Evolutionary conservation across 2,113 vertebrate genomes (phyloP).

Genomic region (Macaca nemestrina): DNA sequence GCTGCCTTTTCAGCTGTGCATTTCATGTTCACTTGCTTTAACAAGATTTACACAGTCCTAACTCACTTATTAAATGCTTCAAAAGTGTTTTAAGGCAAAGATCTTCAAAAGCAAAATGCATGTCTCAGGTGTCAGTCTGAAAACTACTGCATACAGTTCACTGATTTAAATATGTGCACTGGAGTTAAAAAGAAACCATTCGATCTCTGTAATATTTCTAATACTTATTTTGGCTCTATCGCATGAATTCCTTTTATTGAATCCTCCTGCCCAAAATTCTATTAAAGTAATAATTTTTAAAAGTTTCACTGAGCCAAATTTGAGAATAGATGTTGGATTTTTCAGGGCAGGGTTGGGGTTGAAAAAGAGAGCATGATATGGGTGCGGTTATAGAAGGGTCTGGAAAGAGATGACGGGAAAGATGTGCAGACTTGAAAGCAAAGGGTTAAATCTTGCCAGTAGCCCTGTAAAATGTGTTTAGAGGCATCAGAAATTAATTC

Average conservation of each 20-base stretch:
- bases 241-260: constrained; percentile 40
- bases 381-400: neutral
- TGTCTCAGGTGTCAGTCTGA: constrained; percentile 29
- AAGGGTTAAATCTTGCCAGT: neutral
- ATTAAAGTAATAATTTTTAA: neutral
- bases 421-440: neutral
- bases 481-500: constrained; percentile 48
- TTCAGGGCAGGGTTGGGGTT: neutral
- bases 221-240: constrained; percentile 12
- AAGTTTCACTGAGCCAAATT: neutral
- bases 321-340: neutral
- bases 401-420: neutral
- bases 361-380: too few relatives aligned
- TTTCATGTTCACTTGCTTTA: constrained; percentile 32
- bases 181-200: constrained; percentile 1
- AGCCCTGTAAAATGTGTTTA: neutral
- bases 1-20: neutral
- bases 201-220: neutral
- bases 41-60: constrained; percentile 42
- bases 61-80: constrained; percentile 55
- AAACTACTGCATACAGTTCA: neutral
- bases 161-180: constrained; percentile 40
- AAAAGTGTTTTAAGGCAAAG: constrained; percentile 53
- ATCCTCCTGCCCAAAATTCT: neutral
- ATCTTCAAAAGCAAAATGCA: constrained; percentile 56